Percentiles rank a stretch among this genome's conserved stretches.
Evolutionary conservation across 2,113 vertebrate species (phyloP).

Genomic region (Apodemus speciosus): DNA sequence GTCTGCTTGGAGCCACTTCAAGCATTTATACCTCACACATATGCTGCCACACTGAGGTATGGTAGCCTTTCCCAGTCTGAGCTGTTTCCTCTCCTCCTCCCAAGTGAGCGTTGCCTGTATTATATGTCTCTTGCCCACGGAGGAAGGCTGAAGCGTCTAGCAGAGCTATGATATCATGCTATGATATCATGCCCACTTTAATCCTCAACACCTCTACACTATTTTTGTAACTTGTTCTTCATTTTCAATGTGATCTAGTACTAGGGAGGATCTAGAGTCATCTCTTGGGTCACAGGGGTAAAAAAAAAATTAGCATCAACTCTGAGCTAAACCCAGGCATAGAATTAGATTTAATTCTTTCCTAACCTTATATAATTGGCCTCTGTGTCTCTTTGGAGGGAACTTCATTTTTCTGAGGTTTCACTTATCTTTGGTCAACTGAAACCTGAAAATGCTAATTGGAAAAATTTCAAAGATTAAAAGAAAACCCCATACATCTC

Average conservation of each 20-base stretch:
- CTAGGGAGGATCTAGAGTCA: background rate
- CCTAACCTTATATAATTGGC: background rate
- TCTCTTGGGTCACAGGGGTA: background rate
- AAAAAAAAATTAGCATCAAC: background rate
- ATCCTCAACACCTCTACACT: background rate
- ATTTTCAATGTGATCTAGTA: background rate
- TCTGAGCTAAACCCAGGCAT: background rate
- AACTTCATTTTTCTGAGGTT: background rate
- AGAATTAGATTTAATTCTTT: background rate
- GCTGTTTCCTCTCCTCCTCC: background rate
- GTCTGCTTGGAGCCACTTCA: background rate
- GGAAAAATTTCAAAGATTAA: background rate
- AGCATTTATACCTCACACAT: background rate
- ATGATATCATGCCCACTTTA: background rate
- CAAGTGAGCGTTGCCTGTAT: background rate
- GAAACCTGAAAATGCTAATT: background rate
- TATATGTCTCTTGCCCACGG: background rate
- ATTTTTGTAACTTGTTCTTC: background rate
- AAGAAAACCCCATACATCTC: background rate
- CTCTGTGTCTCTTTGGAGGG: background rate
- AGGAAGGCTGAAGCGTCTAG: background rate
- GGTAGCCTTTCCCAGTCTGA: background rate
- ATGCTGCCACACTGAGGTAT: background rate
- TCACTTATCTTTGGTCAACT: background rate
- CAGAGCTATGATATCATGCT: background rate